phyloP scores from a whole-genome alignment of 2,797 vertebrate species.

The Trichosurus vulpecula region DNA sequence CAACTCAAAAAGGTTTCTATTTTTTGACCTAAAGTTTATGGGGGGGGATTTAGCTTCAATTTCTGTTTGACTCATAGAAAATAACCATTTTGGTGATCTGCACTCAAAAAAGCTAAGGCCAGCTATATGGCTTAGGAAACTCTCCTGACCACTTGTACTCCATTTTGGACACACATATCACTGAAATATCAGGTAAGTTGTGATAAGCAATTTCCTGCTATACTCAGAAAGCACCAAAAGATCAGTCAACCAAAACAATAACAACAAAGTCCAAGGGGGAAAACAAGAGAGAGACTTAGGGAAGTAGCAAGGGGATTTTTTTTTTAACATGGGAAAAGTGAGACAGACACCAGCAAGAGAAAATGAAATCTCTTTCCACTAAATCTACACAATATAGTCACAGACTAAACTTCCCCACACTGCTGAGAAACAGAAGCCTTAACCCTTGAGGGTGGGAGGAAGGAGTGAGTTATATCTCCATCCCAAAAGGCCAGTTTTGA shows the following conservation, averaged over 20 bases:
- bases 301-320: neutral
- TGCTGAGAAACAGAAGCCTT: neutral
- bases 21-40: neutral
- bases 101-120: conserved; percentile 17
- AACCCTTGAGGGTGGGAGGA: neutral
- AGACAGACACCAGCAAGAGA: neutral
- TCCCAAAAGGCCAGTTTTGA: neutral
- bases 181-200: conserved; percentile 27
- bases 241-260: neutral
- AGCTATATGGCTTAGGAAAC: conserved; percentile 13
- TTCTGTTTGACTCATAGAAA: conserved; percentile 37
- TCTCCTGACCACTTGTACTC: neutral
- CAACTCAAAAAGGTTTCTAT: neutral
- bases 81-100: conserved; percentile 6
- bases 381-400: neutral
- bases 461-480: neutral
- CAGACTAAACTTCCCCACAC: conserved; percentile 25
- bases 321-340: neutral
- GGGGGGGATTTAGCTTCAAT: neutral
- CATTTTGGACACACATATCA: conserved; percentile 35
- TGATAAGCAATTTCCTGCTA: conserved; percentile 43
- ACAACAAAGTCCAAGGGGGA: neutral
- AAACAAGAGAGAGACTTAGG: neutral
- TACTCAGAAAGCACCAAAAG: neutral
- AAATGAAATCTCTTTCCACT: neutral